phyloP scores from a whole-genome alignment of 2,113 vertebrate species.

The Aphyosemion australe region DNA sequence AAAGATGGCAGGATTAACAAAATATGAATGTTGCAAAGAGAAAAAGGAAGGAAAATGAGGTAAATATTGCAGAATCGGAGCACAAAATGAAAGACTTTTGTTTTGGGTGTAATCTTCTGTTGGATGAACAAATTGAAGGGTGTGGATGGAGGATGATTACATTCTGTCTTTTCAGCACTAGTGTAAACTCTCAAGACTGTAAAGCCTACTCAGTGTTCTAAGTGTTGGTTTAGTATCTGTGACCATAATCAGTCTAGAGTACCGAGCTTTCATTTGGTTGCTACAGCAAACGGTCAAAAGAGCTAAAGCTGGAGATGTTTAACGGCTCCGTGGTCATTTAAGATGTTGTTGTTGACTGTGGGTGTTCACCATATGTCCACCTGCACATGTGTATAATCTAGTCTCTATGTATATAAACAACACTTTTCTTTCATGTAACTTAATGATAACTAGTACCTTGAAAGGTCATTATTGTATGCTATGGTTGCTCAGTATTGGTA shows the following conservation, averaged over 20 bases:
- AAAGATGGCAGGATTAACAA: conserved; percentile 48
- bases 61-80: conserved; percentile 34
- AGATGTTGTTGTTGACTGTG: conserved; percentile 65
- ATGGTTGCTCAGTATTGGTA: conserved; percentile 47
- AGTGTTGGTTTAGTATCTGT: conserved; percentile 78
- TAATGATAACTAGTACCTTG: conserved; percentile 62
- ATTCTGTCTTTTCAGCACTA: conserved; percentile 67
- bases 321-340: conserved; percentile 61
- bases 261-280: conserved; percentile 64
- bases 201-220: conserved; percentile 75
- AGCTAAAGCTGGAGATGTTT: conserved; percentile 31
- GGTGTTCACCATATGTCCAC: conserved; percentile 55
- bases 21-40: conserved; percentile 41
- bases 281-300: conserved; percentile 43
- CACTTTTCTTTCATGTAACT: conserved; percentile 59
- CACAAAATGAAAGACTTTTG: neutral
- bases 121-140: conserved; percentile 52
- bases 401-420: conserved; percentile 69
- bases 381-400: conserved; percentile 70
- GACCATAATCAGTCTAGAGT: conserved; percentile 70
- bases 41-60: conserved; percentile 39
- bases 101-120: conserved; percentile 60
- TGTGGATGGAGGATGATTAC: conserved; percentile 49
- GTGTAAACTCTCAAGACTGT: conserved; percentile 73
- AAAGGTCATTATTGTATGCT: conserved; percentile 58